Evolutionary conservation across 2,797 vertebrate genomes (phyloP).

Genomic region (Chromis chromis): DNA sequence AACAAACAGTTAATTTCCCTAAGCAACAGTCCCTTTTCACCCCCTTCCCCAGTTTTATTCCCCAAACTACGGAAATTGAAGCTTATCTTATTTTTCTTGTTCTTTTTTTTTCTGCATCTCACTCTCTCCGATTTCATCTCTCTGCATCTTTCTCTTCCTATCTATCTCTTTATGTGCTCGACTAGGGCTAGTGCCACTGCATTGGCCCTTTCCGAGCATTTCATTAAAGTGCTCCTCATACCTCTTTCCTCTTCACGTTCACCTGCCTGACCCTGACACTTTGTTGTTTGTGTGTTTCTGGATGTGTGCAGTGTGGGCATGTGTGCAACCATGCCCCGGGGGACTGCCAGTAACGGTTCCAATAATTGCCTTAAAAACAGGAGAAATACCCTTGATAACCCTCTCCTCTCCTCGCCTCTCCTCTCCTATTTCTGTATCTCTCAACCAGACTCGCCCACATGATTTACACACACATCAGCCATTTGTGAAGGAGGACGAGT

Average conservation of each 20-base stretch:
- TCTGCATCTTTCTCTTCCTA: slow-evolving; percentile 17
- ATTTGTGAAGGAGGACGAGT: slow-evolving; percentile 46
- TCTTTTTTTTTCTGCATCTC: slow-evolving; percentile 24
- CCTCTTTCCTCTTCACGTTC: slow-evolving; percentile 44
- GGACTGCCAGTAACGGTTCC: slow-evolving; percentile 40
- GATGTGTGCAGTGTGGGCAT: slow-evolving; percentile 6
- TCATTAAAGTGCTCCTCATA: slow-evolving; percentile 60
- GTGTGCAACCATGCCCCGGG: slow-evolving; percentile 21
- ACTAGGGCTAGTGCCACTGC: slow-evolving; percentile 32
- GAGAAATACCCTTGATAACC: slow-evolving; percentile 47
- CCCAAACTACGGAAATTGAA: slow-evolving; percentile 34
- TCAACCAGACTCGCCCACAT: slow-evolving; percentile 28
- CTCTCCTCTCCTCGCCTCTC: slow-evolving; percentile 5
- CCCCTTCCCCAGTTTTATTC: slow-evolving; percentile 15
- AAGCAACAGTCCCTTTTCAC: slow-evolving; percentile 16
- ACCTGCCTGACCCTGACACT: slow-evolving; percentile 63
- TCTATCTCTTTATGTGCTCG: slow-evolving; percentile 46
- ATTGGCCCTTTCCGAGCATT: slow-evolving; percentile 46
- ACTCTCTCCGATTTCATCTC: slow-evolving; percentile 28
- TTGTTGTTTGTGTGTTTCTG: slow-evolving; percentile 36
- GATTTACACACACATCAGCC: slow-evolving; percentile 47
- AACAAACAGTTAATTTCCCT: slow-evolving; percentile 43
- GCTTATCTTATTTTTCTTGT: slow-evolving; percentile 32
- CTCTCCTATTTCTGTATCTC: slow-evolving; percentile 18
- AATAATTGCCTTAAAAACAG: slow-evolving; percentile 55